A percentile compares a stretch with the other conserved stretches of the same genome.
Conservation (phyloP, 2,113 vertebrate genomes). For the Orycteropus afer region DNA sequence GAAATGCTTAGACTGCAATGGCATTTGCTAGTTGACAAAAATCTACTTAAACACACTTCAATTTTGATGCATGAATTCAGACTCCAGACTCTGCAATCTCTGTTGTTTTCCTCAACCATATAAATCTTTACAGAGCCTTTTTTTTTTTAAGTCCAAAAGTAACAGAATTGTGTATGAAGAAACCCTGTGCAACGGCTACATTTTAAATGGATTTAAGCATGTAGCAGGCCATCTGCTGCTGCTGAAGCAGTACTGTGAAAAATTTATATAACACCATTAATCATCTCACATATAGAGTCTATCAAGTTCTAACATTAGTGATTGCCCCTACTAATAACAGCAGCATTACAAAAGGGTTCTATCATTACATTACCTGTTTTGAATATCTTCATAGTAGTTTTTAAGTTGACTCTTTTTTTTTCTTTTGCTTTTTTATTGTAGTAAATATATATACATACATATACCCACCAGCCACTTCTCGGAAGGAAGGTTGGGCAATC, state of each 20-base stretch:
- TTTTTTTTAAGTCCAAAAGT: neutral
- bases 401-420: neutral
- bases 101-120: neutral
- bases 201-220: neutral
- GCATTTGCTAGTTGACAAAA: slow-evolving; percentile 60
- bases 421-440: neutral
- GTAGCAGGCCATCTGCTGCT: neutral
- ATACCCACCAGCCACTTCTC: no score
- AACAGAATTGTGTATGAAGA: neutral
- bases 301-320: neutral
- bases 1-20: slow-evolving; percentile 66
- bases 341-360: neutral
- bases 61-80: slow-evolving; percentile 52
- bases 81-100: slow-evolving; percentile 14
- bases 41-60: slow-evolving; percentile 36
- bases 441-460: no score
- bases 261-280: neutral
- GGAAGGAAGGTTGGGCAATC: no score
- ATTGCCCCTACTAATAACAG: neutral
- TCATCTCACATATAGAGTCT: neutral
- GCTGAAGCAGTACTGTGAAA: neutral
- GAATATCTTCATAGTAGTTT: neutral
- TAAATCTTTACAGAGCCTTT: neutral
- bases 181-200: neutral
- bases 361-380: neutral